Conservation (phyloP, 2,888 invertebrate species). For the Galerucella pusilla region DNA sequence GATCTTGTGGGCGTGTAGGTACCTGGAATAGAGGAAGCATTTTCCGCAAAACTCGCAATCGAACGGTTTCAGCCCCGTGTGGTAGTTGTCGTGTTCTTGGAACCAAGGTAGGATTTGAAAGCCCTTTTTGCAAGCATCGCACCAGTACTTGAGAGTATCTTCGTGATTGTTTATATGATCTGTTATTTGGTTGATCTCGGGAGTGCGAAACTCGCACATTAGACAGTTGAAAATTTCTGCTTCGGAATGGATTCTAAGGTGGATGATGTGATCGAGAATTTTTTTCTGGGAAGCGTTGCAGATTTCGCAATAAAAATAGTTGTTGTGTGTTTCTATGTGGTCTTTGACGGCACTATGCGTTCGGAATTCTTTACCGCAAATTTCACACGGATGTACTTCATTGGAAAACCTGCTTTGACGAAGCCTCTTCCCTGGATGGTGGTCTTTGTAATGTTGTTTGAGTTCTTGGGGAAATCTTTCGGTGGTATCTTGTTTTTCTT, state of each 20-base stretch:
- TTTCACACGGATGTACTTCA: slow-evolving; percentile 57
- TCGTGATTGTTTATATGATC: slow-evolving; percentile 60
- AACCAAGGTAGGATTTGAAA: slow-evolving; percentile 69
- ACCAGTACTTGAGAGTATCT: slow-evolving; percentile 66
- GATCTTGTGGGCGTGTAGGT: slow-evolving; percentile 61
- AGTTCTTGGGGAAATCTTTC: slow-evolving; percentile 53
- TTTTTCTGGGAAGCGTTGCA: slow-evolving; percentile 62
- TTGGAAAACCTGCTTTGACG: slow-evolving; percentile 51
- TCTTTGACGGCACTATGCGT: slow-evolving; percentile 58
- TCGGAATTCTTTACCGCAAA: slow-evolving; percentile 61
- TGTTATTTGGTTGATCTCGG: slow-evolving; percentile 58
- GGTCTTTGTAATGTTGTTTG: slow-evolving; percentile 54
- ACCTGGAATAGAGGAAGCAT: slow-evolving; percentile 64
- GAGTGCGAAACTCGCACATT: slow-evolving; percentile 60
- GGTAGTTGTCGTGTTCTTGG: slow-evolving; percentile 71
- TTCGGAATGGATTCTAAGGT: slow-evolving; percentile 59
- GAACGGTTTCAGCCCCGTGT: slow-evolving; percentile 68
- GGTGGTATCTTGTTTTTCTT: slow-evolving; percentile 52
- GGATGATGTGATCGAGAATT: slow-evolving; percentile 60
- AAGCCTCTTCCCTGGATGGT: slow-evolving; percentile 55
- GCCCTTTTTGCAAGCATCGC: slow-evolving; percentile 69
- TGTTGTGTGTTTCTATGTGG: slow-evolving; percentile 62
- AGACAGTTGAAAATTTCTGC: slow-evolving; percentile 60
- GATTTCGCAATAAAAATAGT: slow-evolving; percentile 61
- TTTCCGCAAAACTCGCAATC: slow-evolving; percentile 69